A percentile compares a stretch with the other conserved stretches of the same genome.
Evolutionary conservation across 2,888 invertebrate species (phyloP).

Genomic region (Pristionchus entomophagus): DNA sequence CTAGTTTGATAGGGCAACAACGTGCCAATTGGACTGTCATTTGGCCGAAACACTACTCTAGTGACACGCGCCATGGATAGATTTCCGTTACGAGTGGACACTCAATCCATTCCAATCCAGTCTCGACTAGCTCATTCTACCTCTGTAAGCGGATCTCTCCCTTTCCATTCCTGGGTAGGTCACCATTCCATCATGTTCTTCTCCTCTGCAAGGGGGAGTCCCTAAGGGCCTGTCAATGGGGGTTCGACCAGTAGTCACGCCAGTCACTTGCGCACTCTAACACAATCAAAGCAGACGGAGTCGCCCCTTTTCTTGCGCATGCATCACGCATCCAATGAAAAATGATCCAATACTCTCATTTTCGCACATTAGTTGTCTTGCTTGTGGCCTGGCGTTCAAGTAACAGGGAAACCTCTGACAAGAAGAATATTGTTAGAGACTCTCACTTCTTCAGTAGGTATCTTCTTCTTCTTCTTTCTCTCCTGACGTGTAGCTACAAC

Average conservation of each 20-base stretch:
- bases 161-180: no score
- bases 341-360: neutral
- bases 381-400: no score
- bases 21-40: no score
- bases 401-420: no score
- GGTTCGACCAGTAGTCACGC: neutral
- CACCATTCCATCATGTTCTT: neutral
- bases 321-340: no score
- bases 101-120: neutral
- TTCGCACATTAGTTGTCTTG: neutral
- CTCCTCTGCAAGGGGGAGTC: neutral
- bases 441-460: neutral
- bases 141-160: neutral
- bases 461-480: neutral
- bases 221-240: neutral
- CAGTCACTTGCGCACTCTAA: neutral
- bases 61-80: neutral
- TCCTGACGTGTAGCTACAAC: slow-evolving; percentile 2
- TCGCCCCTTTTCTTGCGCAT: no score
- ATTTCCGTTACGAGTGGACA: neutral
- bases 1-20: no score
- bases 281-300: neutral
- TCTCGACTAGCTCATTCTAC: neutral
- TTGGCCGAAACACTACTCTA: no score
- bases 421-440: no score